Evolutionary conservation across 2,113 vertebrate genomes (phyloP).

Genomic region (Caretta caretta): DNA sequence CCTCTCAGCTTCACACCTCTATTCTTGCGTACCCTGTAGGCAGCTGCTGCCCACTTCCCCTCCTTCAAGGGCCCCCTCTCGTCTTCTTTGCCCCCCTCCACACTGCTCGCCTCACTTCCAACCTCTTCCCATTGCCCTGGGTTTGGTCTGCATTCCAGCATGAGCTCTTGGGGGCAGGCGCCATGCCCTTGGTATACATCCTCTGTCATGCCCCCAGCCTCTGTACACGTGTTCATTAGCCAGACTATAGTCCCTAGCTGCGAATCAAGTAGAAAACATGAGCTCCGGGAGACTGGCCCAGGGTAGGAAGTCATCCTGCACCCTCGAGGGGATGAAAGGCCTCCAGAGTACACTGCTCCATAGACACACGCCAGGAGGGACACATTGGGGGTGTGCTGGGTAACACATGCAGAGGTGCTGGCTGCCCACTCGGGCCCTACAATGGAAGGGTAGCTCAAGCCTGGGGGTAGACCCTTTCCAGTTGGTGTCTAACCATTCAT

Average conservation of each 20-base stretch:
- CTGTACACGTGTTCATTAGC: neutral
- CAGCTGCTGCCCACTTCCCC: neutral
- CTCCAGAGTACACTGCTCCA: too few species aligned
- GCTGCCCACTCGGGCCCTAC: neutral
- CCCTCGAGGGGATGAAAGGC: neutral
- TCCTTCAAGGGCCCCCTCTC: neutral
- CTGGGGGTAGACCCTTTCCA: neutral
- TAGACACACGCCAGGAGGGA: neutral
- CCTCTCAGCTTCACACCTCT: neutral
- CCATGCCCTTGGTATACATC: neutral
- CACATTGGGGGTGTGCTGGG: neutral
- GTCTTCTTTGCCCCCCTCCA: neutral
- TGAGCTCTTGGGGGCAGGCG: neutral
- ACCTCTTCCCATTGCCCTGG: neutral
- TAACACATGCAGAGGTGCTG: neutral
- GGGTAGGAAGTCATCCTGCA: neutral
- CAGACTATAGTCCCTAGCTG: neutral
- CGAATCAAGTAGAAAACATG: neutral
- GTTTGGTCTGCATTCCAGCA: neutral
- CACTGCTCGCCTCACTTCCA: neutral
- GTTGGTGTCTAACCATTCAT: neutral
- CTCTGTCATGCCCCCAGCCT: accelerated
- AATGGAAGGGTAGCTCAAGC: neutral
- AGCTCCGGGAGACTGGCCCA: neutral
- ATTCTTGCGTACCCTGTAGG: neutral